Conservation (phyloP, 2,113 vertebrate species). For the Rhinopomastus cyanomelas region DNA sequence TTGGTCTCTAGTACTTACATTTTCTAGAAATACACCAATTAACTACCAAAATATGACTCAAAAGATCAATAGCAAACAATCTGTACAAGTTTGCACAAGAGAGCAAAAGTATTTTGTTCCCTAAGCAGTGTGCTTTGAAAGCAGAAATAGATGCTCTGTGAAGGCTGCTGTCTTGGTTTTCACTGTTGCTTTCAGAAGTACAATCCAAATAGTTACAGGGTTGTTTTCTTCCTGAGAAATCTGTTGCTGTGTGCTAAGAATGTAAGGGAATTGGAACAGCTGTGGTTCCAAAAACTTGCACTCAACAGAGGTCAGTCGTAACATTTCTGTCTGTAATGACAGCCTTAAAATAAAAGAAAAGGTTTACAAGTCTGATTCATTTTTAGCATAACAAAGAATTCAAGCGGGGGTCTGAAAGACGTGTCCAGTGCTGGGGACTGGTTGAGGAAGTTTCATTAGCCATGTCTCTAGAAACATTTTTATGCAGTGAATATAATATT, state of each 20-base stretch:
- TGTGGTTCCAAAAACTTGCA: neutral
- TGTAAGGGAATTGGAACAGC: neutral
- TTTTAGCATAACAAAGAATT: neutral
- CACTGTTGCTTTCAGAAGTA: conserved; percentile 34
- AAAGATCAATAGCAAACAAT: conserved; percentile 68
- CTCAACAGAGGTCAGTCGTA: neutral
- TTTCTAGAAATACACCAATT: conserved; percentile 59
- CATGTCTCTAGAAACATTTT: neutral
- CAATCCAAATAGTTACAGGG: neutral
- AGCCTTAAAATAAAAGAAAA: neutral
- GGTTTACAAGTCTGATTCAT: neutral
- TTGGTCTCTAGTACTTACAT: conserved; percentile 29
- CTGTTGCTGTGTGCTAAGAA: neutral
- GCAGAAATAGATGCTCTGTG: conserved; percentile 37
- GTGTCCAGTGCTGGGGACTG: neutral
- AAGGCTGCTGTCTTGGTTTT: conserved; percentile 31
- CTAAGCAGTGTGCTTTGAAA: conserved; percentile 57
- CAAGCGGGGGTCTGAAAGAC: neutral
- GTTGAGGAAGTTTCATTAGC: neutral
- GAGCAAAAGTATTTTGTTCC: conserved; percentile 53
- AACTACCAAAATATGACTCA: conserved; percentile 61
- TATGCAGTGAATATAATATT: neutral
- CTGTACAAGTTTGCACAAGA: conserved; percentile 64
- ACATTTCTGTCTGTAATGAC: neutral
- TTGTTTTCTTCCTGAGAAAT: neutral